These are phyloP conservation scores for Eubasilissa splendida DNA, from an alignment of 2,888 invertebrate species.

Conservation along the genomic window DNA sequence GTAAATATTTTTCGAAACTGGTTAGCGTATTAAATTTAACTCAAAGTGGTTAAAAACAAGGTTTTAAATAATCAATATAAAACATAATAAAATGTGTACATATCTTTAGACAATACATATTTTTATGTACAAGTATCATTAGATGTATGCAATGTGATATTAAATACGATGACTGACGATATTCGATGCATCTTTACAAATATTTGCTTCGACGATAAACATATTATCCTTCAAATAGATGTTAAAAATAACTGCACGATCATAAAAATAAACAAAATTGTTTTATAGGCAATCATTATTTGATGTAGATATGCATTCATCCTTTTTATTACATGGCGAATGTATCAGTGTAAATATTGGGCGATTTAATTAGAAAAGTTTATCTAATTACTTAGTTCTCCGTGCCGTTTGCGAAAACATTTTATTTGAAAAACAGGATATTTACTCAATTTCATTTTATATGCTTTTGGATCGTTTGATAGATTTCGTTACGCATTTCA, in stretches of 20 bases:
- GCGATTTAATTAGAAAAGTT: conserved; percentile 14
- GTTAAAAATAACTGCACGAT: neutral
- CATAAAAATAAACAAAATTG: neutral
- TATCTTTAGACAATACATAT: too few species aligned
- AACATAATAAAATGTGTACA: too few species aligned
- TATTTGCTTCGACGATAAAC: neutral
- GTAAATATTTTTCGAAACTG: too few species aligned
- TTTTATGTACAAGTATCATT: too few species aligned
- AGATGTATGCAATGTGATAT: too few species aligned
- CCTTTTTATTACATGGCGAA: conserved; percentile 20
- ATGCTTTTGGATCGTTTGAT: neutral
- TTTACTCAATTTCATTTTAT: neutral
- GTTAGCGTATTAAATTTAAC: too few species aligned
- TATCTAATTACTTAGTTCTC: conserved; percentile 20
- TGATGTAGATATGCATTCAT: neutral
- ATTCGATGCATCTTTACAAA: too few species aligned
- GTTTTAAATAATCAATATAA: too few species aligned
- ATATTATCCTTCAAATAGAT: neutral
- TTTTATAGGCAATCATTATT: neutral
- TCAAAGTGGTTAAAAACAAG: too few species aligned
- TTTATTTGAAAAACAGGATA: neutral
- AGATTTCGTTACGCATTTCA: neutral
- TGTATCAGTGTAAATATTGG: conserved; percentile 14
- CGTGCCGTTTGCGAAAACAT: neutral
- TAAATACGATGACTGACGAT: too few species aligned